These are phyloP conservation scores for Xyrauchen texanus DNA, from an alignment of 2,113 vertebrate genomes.

Conservation along the genomic window DNA sequence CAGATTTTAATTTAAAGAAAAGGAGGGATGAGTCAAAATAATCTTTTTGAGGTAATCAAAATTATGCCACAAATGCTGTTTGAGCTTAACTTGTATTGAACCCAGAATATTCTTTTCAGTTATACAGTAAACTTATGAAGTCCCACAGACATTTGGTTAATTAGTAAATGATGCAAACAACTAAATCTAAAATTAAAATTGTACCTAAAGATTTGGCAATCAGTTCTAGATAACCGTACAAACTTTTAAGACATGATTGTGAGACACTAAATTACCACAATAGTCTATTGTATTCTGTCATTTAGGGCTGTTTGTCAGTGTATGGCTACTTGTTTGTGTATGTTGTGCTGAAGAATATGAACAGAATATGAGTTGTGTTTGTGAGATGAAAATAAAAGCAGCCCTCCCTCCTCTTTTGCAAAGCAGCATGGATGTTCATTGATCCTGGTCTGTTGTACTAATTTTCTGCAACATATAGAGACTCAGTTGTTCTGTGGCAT, in stretches of 20 bases:
- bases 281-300: no score
- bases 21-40: no score
- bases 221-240: background rate
- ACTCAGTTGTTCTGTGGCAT: constrained; percentile 63
- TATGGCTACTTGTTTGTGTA: constrained; percentile 55
- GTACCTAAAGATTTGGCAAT: background rate
- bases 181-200: no score
- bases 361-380: constrained; percentile 53
- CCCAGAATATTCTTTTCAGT: no score
- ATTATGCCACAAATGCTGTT: no score
- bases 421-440: constrained; percentile 51
- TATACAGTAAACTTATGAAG: no score
- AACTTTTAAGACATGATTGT: background rate
- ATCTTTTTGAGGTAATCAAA: no score
- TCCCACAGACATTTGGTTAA: no score
- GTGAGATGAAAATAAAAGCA: constrained; percentile 55
- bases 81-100: no score
- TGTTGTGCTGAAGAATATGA: constrained; percentile 54
- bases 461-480: constrained; percentile 59
- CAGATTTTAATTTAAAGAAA: no score
- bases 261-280: background rate
- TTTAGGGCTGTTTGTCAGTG: constrained; percentile 33
- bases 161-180: no score
- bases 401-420: background rate
- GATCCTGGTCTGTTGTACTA: constrained; percentile 59